Conservation (phyloP, 2,797 vertebrate genomes). For the Champsocephalus esox region DNA sequence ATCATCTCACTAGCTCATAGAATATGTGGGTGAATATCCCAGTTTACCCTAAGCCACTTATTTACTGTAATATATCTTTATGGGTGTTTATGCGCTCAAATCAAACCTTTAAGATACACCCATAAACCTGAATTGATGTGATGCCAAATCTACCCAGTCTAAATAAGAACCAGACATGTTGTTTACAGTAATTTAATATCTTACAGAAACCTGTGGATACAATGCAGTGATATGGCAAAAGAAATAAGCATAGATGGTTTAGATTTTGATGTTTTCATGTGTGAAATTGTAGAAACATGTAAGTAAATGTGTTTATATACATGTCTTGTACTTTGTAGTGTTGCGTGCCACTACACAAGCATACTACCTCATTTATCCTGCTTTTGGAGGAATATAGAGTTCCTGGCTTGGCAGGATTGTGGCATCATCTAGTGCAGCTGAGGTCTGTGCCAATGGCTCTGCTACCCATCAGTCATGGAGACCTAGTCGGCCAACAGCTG, state of each 20-base stretch:
- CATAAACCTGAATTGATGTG: constrained; percentile 25
- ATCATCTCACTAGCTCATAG: constrained; percentile 43
- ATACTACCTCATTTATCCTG: constrained; percentile 40
- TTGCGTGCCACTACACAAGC: constrained; percentile 24
- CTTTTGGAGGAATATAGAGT: constrained; percentile 44
- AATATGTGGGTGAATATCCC: constrained; percentile 45
- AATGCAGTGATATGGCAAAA: not conserved
- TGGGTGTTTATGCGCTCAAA: constrained; percentile 36
- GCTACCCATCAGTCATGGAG: constrained; percentile 72
- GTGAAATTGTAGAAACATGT: constrained; percentile 10
- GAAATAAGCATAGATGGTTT: not conserved
- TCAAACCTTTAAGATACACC: constrained; percentile 26
- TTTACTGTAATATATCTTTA: constrained; percentile 49
- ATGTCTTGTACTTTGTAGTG: not conserved
- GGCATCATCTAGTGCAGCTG: constrained; percentile 66
- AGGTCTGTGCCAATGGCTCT: constrained; percentile 62
- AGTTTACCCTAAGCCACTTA: constrained; percentile 42
- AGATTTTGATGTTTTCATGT: not conserved
- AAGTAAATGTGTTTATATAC: not conserved
- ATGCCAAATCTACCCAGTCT: constrained; percentile 12
- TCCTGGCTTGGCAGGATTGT: constrained; percentile 42
- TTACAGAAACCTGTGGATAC: not conserved
- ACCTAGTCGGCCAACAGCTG: constrained; percentile 67
- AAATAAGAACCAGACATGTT: constrained; percentile 43
- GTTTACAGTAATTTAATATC: constrained; percentile 21